Percentiles rank a stretch among this genome's conserved stretches.
Evolutionary conservation across 2,113 vertebrate genomes (phyloP).

Genomic region (Penelope pileata): DNA sequence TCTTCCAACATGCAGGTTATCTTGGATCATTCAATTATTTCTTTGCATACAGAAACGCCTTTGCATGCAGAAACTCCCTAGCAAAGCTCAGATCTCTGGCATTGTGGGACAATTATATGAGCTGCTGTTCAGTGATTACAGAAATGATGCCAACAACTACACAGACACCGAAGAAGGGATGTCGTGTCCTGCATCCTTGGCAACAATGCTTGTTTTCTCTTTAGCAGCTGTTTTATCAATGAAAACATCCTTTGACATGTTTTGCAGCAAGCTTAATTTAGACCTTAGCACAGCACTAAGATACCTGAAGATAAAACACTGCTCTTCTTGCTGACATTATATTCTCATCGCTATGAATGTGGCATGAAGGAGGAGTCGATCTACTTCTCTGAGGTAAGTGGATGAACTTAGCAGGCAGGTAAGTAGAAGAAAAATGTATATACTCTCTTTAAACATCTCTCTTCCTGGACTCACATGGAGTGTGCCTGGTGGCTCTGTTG

Average conservation of each 20-base stretch:
- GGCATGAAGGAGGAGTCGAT: background rate
- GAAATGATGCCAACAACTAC: no score
- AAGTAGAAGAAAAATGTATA: background rate
- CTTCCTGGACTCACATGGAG: fast-evolving
- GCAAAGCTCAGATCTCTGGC: no score
- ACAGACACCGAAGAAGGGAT: no score
- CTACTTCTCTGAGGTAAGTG: background rate
- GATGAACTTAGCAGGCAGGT: background rate
- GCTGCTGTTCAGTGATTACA: no score
- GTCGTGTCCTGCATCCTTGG: no score
- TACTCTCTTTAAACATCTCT: background rate
- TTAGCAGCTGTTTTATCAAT: background rate
- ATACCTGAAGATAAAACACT: background rate
- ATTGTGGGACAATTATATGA: no score
- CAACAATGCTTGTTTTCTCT: no score
- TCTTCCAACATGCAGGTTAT: background rate
- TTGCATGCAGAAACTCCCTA: no score
- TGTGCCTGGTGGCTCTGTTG: background rate
- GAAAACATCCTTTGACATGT: background rate
- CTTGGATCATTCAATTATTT: background rate
- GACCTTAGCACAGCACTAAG: background rate
- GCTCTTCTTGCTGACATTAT: background rate
- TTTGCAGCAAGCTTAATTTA: background rate
- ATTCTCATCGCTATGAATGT: background rate
- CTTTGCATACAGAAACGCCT: background rate